A percentile compares a stretch with the other conserved stretches of the same genome.
Evolutionary conservation across 2,113 vertebrate species (phyloP).

Genomic region (Chunga burmeisteri): DNA sequence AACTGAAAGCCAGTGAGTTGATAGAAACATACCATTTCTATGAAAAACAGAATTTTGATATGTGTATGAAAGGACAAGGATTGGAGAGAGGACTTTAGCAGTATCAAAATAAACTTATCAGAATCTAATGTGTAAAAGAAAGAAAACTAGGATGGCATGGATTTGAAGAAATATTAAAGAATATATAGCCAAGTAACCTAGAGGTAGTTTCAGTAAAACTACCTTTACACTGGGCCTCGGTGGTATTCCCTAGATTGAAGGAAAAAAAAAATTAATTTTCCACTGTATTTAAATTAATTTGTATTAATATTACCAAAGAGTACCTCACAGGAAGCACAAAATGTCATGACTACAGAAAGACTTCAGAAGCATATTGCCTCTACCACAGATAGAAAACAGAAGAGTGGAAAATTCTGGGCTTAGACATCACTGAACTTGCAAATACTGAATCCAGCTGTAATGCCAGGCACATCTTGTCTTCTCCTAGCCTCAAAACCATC

Average conservation of each 20-base stretch:
- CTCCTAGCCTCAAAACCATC: neutral
- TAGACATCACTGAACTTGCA: neutral
- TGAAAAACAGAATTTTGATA: neutral
- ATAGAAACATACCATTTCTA: neutral
- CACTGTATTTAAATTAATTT: neutral
- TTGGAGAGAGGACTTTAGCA: neutral
- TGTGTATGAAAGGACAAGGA: neutral
- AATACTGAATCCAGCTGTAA: neutral
- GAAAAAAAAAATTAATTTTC: neutral
- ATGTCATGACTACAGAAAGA: neutral
- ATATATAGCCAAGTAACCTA: neutral
- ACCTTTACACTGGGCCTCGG: neutral
- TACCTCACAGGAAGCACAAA: neutral
- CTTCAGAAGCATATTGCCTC: neutral
- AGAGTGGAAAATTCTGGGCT: neutral
- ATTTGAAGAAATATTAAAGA: neutral
- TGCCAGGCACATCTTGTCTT: fast-evolving
- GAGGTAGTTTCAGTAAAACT: neutral
- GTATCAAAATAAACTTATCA: neutral
- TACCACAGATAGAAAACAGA: neutral
- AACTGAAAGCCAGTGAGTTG: neutral
- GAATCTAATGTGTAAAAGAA: neutral
- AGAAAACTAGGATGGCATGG: neutral
- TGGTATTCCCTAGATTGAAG: neutral
- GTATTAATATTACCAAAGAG: neutral